These are phyloP conservation scores for Synergus itoensis DNA, from an alignment of 2,888 invertebrate genomes.

Conservation along the genomic window DNA sequence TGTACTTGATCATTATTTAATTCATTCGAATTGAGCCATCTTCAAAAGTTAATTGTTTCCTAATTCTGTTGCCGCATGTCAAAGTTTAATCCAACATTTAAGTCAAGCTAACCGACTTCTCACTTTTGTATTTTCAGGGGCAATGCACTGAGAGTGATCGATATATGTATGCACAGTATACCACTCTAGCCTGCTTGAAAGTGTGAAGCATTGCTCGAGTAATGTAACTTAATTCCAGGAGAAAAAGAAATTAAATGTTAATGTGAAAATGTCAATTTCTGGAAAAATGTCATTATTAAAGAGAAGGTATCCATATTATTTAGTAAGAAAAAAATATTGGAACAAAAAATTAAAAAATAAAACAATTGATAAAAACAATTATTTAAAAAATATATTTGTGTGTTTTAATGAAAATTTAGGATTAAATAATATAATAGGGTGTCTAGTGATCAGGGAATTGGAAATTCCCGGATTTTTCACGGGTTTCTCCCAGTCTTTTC, in stretches of 20 bases:
- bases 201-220: neutral
- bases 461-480: too few relatives aligned
- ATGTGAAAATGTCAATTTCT: too few relatives aligned
- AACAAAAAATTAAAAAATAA: too few relatives aligned
- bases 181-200: neutral
- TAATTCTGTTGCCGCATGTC: constrained; percentile 1
- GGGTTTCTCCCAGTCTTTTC: too few relatives aligned
- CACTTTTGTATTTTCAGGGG: constrained; percentile 38
- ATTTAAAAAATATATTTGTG: too few relatives aligned
- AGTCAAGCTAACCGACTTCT: constrained; percentile 17
- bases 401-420: too few relatives aligned
- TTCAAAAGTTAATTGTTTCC: neutral
- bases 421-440: too few relatives aligned
- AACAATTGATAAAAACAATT: too few relatives aligned
- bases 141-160: constrained; percentile 41
- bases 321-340: too few relatives aligned
- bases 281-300: too few relatives aligned
- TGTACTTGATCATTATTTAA: neutral
- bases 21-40: neutral
- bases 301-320: too few relatives aligned
- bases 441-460: too few relatives aligned
- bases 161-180: constrained; percentile 13
- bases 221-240: neutral
- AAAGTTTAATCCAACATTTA: neutral
- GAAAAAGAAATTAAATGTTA: neutral